A percentile compares a stretch with the other conserved stretches of the same genome.
Conservation (phyloP, 2,113 vertebrate genomes). For the Leiothrix lutea region DNA sequence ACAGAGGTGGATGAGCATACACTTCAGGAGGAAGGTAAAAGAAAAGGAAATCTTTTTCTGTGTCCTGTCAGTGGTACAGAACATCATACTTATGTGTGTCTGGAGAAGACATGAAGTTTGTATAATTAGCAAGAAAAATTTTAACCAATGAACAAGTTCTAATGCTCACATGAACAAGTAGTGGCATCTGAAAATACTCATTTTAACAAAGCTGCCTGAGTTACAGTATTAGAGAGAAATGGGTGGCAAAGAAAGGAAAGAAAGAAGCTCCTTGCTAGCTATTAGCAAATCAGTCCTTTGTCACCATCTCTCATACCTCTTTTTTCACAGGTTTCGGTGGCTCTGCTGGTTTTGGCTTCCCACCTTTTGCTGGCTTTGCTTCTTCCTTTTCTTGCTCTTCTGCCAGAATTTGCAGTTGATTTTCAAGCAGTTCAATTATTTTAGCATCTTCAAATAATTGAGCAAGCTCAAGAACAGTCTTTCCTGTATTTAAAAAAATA, state of each 20-base stretch:
- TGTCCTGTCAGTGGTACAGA: neutral
- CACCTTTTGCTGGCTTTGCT: constrained; percentile 24
- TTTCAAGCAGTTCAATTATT: constrained; percentile 80
- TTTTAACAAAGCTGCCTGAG: neutral
- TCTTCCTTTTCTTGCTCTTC: constrained; percentile 71
- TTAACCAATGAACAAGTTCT: neutral
- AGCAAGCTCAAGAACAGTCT: constrained; percentile 83
- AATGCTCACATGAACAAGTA: neutral
- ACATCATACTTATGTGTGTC: neutral
- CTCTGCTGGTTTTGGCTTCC: constrained; percentile 55
- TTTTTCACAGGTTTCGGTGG: neutral
- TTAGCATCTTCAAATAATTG: constrained; percentile 76
- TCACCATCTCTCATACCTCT: constrained; percentile 54
- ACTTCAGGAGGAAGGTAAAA: neutral
- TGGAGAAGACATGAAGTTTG: neutral
- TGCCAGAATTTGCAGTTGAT: constrained; percentile 75
- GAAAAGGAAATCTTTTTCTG: neutral
- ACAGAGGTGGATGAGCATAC: neutral
- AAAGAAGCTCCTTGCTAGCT: neutral
- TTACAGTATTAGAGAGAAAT: neutral
- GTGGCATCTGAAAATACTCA: neutral
- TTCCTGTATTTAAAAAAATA: constrained; percentile 66
- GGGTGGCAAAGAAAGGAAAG: neutral
- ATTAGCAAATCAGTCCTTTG: neutral
- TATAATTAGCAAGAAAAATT: neutral